Conservation (phyloP, 2,113 vertebrate species). For the Chelonoidis abingdonii region DNA sequence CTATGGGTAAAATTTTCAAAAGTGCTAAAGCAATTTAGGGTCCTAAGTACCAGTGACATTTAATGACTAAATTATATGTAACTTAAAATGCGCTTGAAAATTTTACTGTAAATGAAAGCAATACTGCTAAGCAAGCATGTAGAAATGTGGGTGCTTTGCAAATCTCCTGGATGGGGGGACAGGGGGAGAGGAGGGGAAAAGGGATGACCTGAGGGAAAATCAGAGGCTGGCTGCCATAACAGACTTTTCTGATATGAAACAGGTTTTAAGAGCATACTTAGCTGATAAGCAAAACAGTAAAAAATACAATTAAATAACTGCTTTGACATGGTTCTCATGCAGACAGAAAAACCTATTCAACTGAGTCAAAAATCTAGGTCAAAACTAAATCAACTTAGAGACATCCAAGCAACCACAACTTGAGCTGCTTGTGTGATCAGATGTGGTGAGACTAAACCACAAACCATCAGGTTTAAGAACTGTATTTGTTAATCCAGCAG, state of each 20-base stretch:
- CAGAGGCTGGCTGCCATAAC: neutral
- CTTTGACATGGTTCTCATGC: neutral
- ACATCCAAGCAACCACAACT: neutral
- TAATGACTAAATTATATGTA: neutral
- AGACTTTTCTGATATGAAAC: neutral
- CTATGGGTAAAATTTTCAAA: neutral
- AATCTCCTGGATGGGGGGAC: neutral
- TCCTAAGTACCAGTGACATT: neutral
- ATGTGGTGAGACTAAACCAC: slow-evolving; percentile 53
- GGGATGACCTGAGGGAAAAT: neutral
- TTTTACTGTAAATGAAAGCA: neutral
- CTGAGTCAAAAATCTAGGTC: neutral
- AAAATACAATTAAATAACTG: neutral
- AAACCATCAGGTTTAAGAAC: slow-evolving; percentile 10
- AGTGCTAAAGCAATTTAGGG: neutral
- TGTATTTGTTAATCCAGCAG: slow-evolving; percentile 26
- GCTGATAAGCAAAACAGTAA: neutral
- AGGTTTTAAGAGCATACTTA: neutral
- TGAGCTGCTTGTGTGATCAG: slow-evolving; percentile 42
- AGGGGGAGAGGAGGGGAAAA: no score
- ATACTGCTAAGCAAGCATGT: neutral
- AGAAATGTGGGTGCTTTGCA: neutral
- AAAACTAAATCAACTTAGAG: neutral
- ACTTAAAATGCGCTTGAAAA: neutral
- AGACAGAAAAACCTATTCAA: neutral